Conservation (phyloP, 2,797 vertebrate species). For the Trichosurus vulpecula region DNA sequence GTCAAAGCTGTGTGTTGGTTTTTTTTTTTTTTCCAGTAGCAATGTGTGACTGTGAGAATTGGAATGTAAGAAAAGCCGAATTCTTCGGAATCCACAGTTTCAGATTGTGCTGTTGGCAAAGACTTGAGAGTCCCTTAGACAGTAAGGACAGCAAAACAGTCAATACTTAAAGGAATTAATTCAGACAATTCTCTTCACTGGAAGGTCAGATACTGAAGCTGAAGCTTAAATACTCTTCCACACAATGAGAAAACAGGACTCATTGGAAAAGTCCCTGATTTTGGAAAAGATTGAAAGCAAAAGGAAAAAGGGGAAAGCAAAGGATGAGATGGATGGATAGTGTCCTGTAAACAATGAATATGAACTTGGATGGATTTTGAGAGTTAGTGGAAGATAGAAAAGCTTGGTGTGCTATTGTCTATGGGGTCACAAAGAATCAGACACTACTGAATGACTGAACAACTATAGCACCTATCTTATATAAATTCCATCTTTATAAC, state of each 20-base stretch:
- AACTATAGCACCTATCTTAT: not conserved
- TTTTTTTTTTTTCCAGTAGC: too few relatives aligned
- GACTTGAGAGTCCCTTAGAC: not conserved
- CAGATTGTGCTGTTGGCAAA: not conserved
- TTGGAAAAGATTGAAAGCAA: not conserved
- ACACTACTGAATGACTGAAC: not conserved
- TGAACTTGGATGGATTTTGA: not conserved
- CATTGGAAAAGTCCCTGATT: not conserved
- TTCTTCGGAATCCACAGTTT: not conserved
- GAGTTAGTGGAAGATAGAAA: not conserved
- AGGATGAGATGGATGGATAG: not conserved
- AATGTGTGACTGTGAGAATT: not conserved
- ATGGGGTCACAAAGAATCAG: not conserved
- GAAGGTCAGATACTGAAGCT: not conserved
- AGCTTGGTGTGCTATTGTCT: not conserved
- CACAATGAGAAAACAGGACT: not conserved
- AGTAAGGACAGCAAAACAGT: not conserved
- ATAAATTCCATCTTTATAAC: not conserved
- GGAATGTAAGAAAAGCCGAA: not conserved
- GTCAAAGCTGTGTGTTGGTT: not conserved
- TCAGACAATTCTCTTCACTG: not conserved
- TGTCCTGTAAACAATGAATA: not conserved
- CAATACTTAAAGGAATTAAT: not conserved
- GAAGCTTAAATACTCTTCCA: not conserved
- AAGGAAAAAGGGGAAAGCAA: not conserved